Evolutionary conservation across 2,797 vertebrate genomes (phyloP), one percentile per base, ranked within the genome.

Genomic region (Pangasius mekongensis): DNA sequence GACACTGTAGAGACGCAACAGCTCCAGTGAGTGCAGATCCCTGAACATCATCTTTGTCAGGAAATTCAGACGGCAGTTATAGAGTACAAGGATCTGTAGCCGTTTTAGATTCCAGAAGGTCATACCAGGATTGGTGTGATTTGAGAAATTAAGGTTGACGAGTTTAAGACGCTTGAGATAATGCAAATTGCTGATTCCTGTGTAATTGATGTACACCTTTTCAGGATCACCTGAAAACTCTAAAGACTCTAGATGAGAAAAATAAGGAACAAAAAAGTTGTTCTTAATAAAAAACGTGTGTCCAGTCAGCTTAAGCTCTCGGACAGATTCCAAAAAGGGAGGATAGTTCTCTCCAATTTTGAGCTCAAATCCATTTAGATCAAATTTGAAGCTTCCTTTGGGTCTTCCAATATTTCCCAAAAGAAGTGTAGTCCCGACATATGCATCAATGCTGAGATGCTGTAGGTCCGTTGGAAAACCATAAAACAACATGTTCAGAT

Each of bases 121-220:
- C 1, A 80, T 36, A 4, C 27, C 58, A 6, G 81, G 22, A 67
- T 93, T 85, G 14, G 89, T 88, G 49, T 56, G 43, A 27, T 87
- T 87, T 8, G 14, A 86, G 67, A 93, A 90, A 62, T 87, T 90
- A 56, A 93, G 84, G 36, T 90, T 86, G 39, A 56, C 36, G 20
- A 93, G 88, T 81, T 91, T 93, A 54, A 93, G 90, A 33, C 60
- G 89, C 86, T 90, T 91, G 33, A 91, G 88, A 22, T 62, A 66
- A 71, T 43, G 78, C 67, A 92, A 74, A 1, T 30, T 84, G 76
- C 66, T 91, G 66, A 93, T 90, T 58, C 20, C 62, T 1, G 82
- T 87, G 69, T 87, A 87, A 76, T 67, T 11, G 27, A 67, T 8
- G 54, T 20, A n/a, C 77, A 69, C 2, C 11, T 30, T 39, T 33